Conservation (phyloP, 2,797 vertebrate species). For the Falco novaeseelandiae region DNA sequence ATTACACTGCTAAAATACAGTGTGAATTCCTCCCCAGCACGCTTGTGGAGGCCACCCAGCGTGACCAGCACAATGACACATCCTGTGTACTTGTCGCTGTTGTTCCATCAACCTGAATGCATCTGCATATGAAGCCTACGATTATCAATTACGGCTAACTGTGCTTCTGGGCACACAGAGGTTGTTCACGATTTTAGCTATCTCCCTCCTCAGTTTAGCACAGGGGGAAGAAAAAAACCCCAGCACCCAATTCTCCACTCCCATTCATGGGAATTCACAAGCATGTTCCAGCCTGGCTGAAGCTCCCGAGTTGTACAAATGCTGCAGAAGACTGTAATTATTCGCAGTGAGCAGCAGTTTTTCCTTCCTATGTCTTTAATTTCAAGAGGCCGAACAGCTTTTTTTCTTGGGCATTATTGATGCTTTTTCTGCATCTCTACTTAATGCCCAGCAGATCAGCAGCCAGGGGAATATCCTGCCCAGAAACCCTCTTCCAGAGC, state of each 20-base stretch:
- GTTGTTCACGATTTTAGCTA: neutral
- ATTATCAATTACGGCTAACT: neutral
- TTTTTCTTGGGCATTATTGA: neutral
- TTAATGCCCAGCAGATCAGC: neutral
- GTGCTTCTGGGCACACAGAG: neutral
- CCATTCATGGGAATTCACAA: neutral
- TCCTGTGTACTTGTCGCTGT: neutral
- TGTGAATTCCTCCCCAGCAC: accelerated
- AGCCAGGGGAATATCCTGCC: neutral
- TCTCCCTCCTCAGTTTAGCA: neutral
- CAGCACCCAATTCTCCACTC: neutral
- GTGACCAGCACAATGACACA: neutral
- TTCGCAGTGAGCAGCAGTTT: neutral
- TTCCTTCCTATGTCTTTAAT: neutral
- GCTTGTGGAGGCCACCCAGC: neutral
- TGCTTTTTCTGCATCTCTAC: neutral
- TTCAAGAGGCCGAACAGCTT: neutral
- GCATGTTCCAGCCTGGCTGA: neutral
- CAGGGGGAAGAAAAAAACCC: neutral
- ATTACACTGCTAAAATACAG: neutral
- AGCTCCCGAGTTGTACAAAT: neutral
- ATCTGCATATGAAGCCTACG: neutral
- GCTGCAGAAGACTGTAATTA: neutral
- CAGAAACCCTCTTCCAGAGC: neutral
- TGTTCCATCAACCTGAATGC: neutral